phyloP scores from a whole-genome alignment of 2,113 vertebrate genomes.

The Felis chaus region DNA sequence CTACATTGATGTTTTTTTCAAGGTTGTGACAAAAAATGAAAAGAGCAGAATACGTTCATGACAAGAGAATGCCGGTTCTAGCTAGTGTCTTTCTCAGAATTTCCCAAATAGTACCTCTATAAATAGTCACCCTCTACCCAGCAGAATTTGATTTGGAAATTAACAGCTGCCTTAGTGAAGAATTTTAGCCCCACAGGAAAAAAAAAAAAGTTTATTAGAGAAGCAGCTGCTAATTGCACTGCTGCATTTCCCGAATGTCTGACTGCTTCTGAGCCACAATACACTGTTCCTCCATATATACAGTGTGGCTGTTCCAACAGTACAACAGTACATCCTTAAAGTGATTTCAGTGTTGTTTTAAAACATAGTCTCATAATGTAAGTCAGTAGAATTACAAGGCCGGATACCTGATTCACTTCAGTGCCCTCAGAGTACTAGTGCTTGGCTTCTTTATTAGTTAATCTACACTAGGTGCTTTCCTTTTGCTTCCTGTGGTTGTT shows the following conservation, averaged over 20 bases:
- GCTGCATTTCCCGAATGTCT: neutral
- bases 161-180: conserved; percentile 48
- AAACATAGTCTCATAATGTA: neutral
- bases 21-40: neutral
- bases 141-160: conserved; percentile 49
- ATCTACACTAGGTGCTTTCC: neutral
- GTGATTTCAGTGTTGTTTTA: neutral
- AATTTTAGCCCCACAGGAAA: neutral
- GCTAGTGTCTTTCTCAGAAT: neutral
- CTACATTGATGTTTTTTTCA: neutral
- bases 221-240: conserved; percentile 50
- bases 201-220: conserved; percentile 17
- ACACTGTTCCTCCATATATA: neutral
- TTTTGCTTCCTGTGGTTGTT: neutral
- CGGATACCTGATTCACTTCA: conserved; percentile 38
- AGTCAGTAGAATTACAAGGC: neutral
- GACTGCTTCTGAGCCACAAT: neutral
- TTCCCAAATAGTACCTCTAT: conserved; percentile 33
- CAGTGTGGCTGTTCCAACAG: neutral
- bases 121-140: neutral
- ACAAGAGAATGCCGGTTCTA: conserved; percentile 17
- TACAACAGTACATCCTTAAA: neutral
- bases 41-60: neutral
- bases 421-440: neutral
- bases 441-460: conserved; percentile 3